Evolutionary conservation across 2,797 vertebrate species (phyloP).

Genomic region (Philypnodon macrostomus): DNA sequence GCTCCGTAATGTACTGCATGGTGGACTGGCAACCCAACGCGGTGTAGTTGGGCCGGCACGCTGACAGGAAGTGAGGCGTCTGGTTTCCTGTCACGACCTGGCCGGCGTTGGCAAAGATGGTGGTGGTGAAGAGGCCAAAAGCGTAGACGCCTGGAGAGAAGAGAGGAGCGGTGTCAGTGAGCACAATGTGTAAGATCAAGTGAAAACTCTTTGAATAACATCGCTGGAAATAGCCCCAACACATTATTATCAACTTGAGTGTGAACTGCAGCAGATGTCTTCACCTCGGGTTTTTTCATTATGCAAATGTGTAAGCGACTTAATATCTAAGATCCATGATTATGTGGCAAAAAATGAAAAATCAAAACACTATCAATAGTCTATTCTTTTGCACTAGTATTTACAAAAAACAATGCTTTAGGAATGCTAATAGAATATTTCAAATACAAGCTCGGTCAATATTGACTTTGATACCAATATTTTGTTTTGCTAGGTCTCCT

Average conservation of each 20-base stretch:
- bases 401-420: too few relatives aligned
- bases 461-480: too few relatives aligned
- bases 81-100: slow-evolving; percentile 92
- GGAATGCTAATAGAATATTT: too few relatives aligned
- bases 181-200: slow-evolving; percentile 1
- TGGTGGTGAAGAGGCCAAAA: slow-evolving; percentile 89
- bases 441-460: too few relatives aligned
- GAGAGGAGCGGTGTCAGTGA: neutral
- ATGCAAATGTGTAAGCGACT: slow-evolving; percentile 43
- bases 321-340: slow-evolving; percentile 47
- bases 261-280: slow-evolving; percentile 42
- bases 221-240: slow-evolving; percentile 41
- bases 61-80: slow-evolving; percentile 88
- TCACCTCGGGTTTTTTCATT: slow-evolving; percentile 30
- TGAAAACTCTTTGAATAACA: neutral
- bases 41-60: slow-evolving; percentile 90
- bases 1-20: slow-evolving; percentile 83
- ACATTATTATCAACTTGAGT: slow-evolving; percentile 54
- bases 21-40: slow-evolving; percentile 84
- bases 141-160: slow-evolving; percentile 82
- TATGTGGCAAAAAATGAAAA: too few relatives aligned
- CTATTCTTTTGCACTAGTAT: too few relatives aligned
- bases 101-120: slow-evolving; percentile 88
- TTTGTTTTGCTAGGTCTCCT: too few relatives aligned
- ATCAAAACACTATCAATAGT: too few relatives aligned